Base-by-base conservation (phyloP, 2,113 vertebrate genomes). In the Cercocebus atys region DNA sequence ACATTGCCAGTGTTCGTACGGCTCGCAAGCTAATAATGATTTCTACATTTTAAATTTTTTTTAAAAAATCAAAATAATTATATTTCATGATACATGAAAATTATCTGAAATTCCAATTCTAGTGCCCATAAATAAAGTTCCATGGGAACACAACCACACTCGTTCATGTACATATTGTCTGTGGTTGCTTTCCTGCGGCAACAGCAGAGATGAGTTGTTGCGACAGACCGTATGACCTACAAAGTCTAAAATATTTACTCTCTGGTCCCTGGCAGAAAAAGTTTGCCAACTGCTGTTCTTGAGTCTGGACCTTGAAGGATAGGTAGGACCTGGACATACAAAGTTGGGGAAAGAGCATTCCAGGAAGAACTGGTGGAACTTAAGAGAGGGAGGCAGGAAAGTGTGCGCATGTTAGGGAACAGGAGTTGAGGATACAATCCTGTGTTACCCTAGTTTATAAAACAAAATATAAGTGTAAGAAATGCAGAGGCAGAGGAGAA, bases 71-170 rank as follows among this genome's bases (percentile, higher is more conserved):
- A 97, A 47, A 93, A 61, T 38, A 96, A 68, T 64, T 66, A 17
- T 95, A 68, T 86, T 95, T 90, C 64, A 30, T 64, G 47, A 83
- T 79, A 94, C 5, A 30, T n/a, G 50, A 83, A 72, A 95, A 88
- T 50, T 66, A 30, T 40, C 57, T 79, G 55, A 88, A 66, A 92
- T 92, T 94, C 50, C 93, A 43, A 73, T 94, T 73, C 93, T 50
- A 38, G 61, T n/a, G 57, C 89, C 61, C 57, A 66, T 70, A 66
- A 68, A 70, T 93, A 35, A 85, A 90, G 50, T 68, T 87, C 95
- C 88, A 3, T 57, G 66, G 70, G 76, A 87, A 80, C 76, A 91
- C 72, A 72, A 81, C 40, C 55, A 5, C 55, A 18, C 11, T 68
- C 13, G 22, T 45, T 80, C 78, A 22, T 25, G 22, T 35, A 27